Base-by-base conservation (phyloP, 2,113 vertebrate species). In the Eptesicus fuscus region DNA sequence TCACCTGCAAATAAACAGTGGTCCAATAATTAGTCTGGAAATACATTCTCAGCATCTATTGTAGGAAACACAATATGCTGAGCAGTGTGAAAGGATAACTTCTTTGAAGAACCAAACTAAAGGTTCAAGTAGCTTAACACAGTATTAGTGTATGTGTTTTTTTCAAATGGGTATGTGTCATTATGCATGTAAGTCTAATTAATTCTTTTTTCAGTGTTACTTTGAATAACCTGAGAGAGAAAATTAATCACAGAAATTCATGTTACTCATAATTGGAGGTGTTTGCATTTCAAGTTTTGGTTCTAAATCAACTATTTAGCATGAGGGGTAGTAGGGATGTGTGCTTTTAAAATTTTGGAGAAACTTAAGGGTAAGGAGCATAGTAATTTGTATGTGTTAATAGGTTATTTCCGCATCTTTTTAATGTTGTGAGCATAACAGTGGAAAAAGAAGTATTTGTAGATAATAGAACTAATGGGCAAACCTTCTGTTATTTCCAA, bases 171-270 rank as follows among this genome's bases (percentile, higher is more conserved):
- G 8, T 59, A 22, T 13, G 13, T 80, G 53, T 51, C 88, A 12
- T 91, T 86, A 63, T 70, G 25, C 53, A 49, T 1, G 0, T 16
- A 47, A 93, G 69, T 49, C 78, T 80, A 49, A 80, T 86, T 73
- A 79, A 94, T 95, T 73, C 3, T 47, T 90, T 97, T 95, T 69
- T 71, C 47, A 63, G 67, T 9, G 20, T 37, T 32, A 51, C 35
- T 42, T 0, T 49, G 59, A 78, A 86, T 73, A 79, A 73, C 44
- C 40, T 8, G 5, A 92, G 35, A 90, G 56, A 77, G 91, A 65
- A 88, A 90, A 90, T 93, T 76, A 94, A 42, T 92, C 53, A 65
- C 53, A 87, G 53, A 83, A 74, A 95, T 86, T 85, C 20, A 23
- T 4, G 6, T 63, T 88, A 61, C 56, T 96, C n/a, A 89, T 63